Conservation (phyloP, 2,888 invertebrate species). For the Caenorhabditis sp. region DNA sequence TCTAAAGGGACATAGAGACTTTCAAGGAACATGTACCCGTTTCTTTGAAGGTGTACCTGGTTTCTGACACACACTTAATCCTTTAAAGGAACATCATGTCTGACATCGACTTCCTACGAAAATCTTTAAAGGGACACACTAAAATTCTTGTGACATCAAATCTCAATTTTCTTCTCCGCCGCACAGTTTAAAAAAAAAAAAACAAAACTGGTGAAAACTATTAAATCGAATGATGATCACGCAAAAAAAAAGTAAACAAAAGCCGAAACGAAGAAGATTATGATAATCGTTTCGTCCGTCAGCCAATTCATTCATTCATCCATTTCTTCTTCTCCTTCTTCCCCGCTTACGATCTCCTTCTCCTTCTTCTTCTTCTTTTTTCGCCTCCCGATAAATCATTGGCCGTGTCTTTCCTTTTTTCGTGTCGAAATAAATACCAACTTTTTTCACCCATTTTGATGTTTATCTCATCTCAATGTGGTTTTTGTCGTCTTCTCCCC, state of each 20-base stretch:
- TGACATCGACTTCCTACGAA: too few species aligned
- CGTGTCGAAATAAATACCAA: neutral
- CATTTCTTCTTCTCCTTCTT: conserved; percentile 7
- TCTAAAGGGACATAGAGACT: too few species aligned
- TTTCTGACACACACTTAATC: too few species aligned
- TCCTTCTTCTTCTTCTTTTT: neutral
- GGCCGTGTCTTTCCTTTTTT: neutral
- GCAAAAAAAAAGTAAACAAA: neutral
- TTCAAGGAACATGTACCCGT: too few species aligned
- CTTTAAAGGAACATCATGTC: too few species aligned
- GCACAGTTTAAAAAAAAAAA: too few species aligned
- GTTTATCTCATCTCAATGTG: conserved; percentile 1
- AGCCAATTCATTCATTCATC: neutral
- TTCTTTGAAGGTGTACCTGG: too few species aligned
- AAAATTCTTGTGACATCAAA: too few species aligned
- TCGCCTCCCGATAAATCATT: neutral
- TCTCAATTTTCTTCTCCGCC: too few species aligned
- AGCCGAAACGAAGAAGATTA: neutral
- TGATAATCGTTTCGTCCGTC: neutral
- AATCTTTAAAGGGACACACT: too few species aligned
- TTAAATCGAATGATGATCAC: too few species aligned
- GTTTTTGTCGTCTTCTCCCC: neutral
- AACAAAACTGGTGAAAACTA: too few species aligned
- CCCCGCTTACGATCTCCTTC: neutral
- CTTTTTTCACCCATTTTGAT: neutral